Evolutionary conservation across 2,113 vertebrate species (phyloP).

Genomic region (Corythaeola cristata): DNA sequence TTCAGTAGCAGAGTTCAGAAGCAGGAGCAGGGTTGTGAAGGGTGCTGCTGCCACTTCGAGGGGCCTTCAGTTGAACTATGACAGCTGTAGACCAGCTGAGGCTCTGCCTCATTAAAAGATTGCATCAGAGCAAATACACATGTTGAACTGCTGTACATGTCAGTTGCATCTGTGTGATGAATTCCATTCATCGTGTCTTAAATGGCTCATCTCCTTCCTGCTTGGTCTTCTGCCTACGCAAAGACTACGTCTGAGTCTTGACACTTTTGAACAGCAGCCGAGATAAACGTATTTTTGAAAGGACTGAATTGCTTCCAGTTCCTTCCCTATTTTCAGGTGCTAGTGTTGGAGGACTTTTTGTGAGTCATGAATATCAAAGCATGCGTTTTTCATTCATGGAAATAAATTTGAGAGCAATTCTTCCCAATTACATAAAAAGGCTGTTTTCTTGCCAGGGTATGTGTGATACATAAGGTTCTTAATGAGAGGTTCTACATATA

Average conservation of each 20-base stretch:
- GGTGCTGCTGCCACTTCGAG: not conserved
- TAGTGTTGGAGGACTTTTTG: not conserved
- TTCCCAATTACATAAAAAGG: not conserved
- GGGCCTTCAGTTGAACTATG: not conserved
- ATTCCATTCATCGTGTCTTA: not conserved
- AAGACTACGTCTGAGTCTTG: not conserved
- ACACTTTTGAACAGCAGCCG: accelerated
- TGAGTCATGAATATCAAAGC: not conserved
- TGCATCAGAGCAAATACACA: not conserved
- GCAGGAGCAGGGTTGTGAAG: not conserved
- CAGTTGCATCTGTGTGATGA: not conserved
- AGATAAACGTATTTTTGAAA: not conserved
- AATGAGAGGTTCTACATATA: not conserved
- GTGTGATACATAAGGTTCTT: not conserved
- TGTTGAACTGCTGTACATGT: accelerated
- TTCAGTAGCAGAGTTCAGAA: not conserved
- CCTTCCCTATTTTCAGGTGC: not conserved
- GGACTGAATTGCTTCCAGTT: not conserved
- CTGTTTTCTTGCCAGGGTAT: not conserved
- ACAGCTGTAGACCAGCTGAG: not conserved
- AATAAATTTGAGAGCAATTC: not conserved
- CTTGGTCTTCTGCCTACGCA: not conserved
- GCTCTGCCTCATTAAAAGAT: not conserved
- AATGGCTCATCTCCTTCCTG: not conserved
- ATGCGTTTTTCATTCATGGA: not conserved